A percentile compares a stretch with the other conserved stretches of the same genome.
These are phyloP conservation scores for Subanguina moxae DNA, from an alignment of 1,140 invertebrate species.

Conservation along the genomic window DNA sequence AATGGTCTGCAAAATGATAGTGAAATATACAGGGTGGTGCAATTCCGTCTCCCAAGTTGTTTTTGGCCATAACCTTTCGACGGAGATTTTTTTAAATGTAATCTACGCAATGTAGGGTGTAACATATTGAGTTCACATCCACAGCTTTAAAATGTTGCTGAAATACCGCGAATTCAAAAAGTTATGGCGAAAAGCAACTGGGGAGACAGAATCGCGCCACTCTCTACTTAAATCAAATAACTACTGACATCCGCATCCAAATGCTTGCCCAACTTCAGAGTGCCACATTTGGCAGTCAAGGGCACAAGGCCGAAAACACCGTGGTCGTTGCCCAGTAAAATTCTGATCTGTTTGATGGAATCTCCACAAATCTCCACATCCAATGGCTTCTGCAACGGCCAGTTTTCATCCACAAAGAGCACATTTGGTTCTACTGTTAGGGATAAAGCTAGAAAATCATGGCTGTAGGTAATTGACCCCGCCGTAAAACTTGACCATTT, in stretches of 20 bases:
- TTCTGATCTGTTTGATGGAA: neutral
- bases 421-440: neutral
- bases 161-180: neutral
- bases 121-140: neutral
- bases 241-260: neutral
- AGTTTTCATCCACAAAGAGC: neutral
- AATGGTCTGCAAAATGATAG: neutral
- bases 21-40: too few relatives aligned
- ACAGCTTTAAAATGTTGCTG: neutral
- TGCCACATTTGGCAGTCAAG: neutral
- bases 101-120: too few relatives aligned
- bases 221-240: neutral
- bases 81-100: too few relatives aligned
- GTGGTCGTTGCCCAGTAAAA: neutral
- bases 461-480: too few relatives aligned
- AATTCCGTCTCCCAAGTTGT: neutral
- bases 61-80: neutral
- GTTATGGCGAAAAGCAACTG: neutral
- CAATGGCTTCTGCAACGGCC: constrained; percentile 1
- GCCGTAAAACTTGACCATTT: too few relatives aligned
- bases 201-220: neutral
- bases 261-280: neutral
- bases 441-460: neutral
- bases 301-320: neutral
- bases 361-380: neutral